phyloP scores from a whole-genome alignment of 2,888 invertebrate species.

The Unio pictorum region DNA sequence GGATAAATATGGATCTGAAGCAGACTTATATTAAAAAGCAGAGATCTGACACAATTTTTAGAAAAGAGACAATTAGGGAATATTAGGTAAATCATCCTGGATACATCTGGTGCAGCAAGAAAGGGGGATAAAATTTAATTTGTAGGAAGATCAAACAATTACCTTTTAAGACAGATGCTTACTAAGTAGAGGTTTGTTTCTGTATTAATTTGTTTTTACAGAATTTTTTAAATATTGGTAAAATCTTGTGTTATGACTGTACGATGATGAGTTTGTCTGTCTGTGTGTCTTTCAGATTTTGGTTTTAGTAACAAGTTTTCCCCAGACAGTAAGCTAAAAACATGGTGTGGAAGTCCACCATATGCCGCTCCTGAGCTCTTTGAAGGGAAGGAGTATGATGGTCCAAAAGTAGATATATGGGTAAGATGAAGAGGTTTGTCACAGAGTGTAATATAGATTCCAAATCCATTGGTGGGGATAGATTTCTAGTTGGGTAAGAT shows the following conservation, averaged over 20 bases:
- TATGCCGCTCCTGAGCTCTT: constrained; percentile 92
- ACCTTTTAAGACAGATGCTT: too few relatives aligned
- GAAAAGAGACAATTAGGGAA: too few relatives aligned
- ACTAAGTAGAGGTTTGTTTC: background rate
- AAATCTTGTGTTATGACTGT: background rate
- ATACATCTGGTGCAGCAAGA: too few relatives aligned
- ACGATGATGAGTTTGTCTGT: background rate
- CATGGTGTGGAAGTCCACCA: constrained; percentile 98
- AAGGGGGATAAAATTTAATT: too few relatives aligned
- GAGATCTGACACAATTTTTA: too few relatives aligned
- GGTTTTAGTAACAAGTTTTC: constrained; percentile 97
- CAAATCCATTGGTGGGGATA: background rate
- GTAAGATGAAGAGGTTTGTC: constrained; percentile 72
- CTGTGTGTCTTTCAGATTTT: constrained; percentile 79
- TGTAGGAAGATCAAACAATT: too few relatives aligned
- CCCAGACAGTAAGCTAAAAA: constrained; percentile 87
- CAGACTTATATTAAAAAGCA: too few relatives aligned
- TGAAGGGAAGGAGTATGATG: constrained; percentile 94
- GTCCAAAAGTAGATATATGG: constrained; percentile 98
- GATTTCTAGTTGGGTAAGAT: constrained; percentile 79
- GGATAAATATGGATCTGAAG: too few relatives aligned
- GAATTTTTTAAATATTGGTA: background rate
- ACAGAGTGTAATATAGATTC: background rate
- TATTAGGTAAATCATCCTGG: too few relatives aligned
- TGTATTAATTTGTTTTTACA: background rate